Evolutionary conservation across 2,888 invertebrate species (phyloP).

Genomic region (Cosmopolites sordidus): DNA sequence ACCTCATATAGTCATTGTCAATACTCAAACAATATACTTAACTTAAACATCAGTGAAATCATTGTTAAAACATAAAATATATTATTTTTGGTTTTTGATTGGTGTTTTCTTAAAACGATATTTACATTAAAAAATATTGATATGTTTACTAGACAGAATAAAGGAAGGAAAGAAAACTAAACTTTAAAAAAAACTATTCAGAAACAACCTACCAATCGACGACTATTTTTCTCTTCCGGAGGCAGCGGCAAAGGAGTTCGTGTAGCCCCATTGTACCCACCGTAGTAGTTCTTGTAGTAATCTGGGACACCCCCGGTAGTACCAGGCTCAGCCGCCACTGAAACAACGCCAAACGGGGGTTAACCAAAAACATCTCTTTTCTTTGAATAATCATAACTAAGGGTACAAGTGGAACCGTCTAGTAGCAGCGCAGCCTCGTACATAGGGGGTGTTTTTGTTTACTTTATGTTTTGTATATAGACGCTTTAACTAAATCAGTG

Average conservation of each 20-base stretch:
- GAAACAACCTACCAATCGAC: conserved; percentile 65
- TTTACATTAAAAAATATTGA: too few species aligned
- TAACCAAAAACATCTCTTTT: conserved; percentile 3
- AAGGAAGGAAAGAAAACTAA: too few species aligned
- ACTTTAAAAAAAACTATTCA: too few species aligned
- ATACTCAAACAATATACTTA: too few species aligned
- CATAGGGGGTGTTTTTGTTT: conserved; percentile 44
- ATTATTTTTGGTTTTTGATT: too few species aligned
- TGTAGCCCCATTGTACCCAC: conserved; percentile 64
- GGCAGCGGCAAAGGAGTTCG: conserved; percentile 56
- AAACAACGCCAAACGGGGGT: conserved; percentile 50
- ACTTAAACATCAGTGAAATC: too few species aligned
- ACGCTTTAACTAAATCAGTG: background rate
- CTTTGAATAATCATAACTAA: conserved; percentile 7
- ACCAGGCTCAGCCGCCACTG: conserved; percentile 80
- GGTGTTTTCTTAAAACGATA: too few species aligned
- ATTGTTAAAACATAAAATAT: too few species aligned
- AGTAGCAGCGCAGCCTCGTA: conserved; percentile 50
- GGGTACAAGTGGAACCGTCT: conserved; percentile 30
- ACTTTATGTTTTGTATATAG: background rate
- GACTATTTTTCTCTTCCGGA: conserved; percentile 60
- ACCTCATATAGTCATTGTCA: too few species aligned
- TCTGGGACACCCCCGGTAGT: conserved; percentile 75
- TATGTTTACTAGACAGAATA: too few species aligned
- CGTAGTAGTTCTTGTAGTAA: conserved; percentile 80